Base-by-base conservation (phyloP, 1,140 invertebrate genomes). In the Pentalonia nigronervosa region DNA sequence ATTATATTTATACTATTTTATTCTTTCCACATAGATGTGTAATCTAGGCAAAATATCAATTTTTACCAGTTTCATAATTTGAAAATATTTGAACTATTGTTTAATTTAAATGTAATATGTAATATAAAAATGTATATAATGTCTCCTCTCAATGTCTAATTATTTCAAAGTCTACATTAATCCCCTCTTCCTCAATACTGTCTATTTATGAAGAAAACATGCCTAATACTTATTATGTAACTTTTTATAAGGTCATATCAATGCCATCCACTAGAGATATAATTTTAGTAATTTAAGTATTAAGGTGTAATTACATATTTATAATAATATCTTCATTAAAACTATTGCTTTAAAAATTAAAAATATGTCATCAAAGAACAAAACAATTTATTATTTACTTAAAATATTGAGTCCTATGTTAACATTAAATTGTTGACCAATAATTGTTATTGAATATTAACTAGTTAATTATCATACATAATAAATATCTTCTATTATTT, bases 181-280 rank as follows among this genome's bases (percentile, higher is more conserved):
- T 17, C 60, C 11, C 60, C n/a, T n/a, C 60, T 76, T n/a, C 1
- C 7, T 76, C 30, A 76, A 76, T 76, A 76, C 17, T 76, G 6
- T 14, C 14, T 7, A 76, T 76, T 11, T 76, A n/a, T n/a, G 60
- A 76, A n/a, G 50, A 56, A 76, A 76, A n/a, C 14, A 76, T 76
- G n/a, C 14, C n/a, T n/a, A n/a, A 76, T 14, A n/a, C 30, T 67
- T n/a, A 76, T 76, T 76, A 76, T 76, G 60, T 76, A 76, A n/a
- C 60, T 76, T 76, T 76, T 76, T 76, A 76, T n/a, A 76, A 76
- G 60, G 60, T 76, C 60, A 76, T 76, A n/a, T 76, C 60, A 76
- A 76, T 76, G 60, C 60, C 60, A 76, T 76, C 60, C 60, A n/a
- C 30, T 0, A 76, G 60, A n/a, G 30, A 76, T 34, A n/a, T 7